A percentile compares a stretch with the other conserved stretches of the same genome.
These are phyloP conservation scores for Paguma larvata DNA, from an alignment of 2,797 vertebrate species.

Conservation along the genomic window DNA sequence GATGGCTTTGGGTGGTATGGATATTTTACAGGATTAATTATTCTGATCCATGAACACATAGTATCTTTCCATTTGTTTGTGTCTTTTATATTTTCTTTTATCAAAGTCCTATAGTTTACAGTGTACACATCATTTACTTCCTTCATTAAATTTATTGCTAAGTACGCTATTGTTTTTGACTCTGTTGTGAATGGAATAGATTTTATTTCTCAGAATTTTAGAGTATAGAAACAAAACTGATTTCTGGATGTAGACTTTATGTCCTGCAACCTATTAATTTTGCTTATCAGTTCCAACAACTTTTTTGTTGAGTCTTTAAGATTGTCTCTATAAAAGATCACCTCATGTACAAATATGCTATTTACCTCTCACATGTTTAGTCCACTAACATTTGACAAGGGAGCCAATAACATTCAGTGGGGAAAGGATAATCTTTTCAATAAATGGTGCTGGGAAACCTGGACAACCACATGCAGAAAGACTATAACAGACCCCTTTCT, in stretches of 20 bases:
- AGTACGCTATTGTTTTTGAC: background rate
- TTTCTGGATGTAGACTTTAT: background rate
- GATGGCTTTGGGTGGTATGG: background rate
- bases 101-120: background rate
- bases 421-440: background rate
- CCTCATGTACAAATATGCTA: background rate
- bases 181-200: background rate
- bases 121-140: background rate
- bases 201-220: background rate
- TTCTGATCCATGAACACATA: background rate
- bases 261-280: background rate
- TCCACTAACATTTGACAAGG: background rate
- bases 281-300: background rate
- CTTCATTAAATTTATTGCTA: background rate
- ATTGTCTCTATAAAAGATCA: background rate
- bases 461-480: background rate
- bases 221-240: background rate
- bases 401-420: background rate
- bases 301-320: background rate
- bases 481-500: background rate
- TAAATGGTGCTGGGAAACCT: background rate
- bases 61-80: background rate
- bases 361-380: background rate
- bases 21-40: background rate
- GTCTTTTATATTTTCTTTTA: background rate